These are phyloP conservation scores for Peromyscus attwateri DNA, from an alignment of 2,797 vertebrate genomes.

Conservation along the genomic window DNA sequence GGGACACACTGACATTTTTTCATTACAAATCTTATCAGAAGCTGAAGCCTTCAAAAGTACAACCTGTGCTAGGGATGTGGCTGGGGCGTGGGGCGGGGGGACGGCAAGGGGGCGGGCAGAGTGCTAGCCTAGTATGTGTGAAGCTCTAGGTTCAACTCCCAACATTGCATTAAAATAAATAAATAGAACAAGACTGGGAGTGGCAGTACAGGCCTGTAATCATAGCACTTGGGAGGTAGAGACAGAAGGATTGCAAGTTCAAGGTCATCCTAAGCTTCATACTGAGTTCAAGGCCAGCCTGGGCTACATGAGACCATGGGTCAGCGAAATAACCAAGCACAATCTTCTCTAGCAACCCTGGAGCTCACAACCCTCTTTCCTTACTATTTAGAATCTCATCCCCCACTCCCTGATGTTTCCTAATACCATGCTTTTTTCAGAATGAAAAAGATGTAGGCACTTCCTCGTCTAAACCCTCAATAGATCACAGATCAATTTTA, in stretches of 20 bases:
- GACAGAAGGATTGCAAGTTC: not conserved
- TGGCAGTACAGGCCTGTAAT: not conserved
- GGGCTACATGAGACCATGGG: not conserved
- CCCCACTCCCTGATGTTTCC: not conserved
- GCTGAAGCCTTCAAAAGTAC: not conserved
- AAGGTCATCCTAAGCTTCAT: not conserved
- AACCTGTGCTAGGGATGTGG: not conserved
- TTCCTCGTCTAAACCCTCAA: not conserved
- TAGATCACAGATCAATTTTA: constrained; percentile 48
- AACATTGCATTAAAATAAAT: too few species aligned
- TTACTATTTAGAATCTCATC: not conserved
- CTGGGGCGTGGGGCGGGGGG: too few species aligned
- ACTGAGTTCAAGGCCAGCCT: not conserved
- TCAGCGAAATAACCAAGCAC: not conserved
- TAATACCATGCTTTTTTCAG: not conserved
- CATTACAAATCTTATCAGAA: not conserved
- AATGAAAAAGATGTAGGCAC: not conserved
- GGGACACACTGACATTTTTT: not conserved
- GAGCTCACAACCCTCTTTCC: not conserved
- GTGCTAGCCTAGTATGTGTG: not conserved
- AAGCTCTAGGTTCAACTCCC: not conserved
- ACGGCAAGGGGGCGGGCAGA: not conserved
- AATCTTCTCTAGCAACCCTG: not conserved
- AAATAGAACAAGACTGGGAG: not conserved
- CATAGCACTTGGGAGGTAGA: not conserved